Evolutionary conservation across 2,888 invertebrate genomes (phyloP).

Genomic region (Eilema griseolum): DNA sequence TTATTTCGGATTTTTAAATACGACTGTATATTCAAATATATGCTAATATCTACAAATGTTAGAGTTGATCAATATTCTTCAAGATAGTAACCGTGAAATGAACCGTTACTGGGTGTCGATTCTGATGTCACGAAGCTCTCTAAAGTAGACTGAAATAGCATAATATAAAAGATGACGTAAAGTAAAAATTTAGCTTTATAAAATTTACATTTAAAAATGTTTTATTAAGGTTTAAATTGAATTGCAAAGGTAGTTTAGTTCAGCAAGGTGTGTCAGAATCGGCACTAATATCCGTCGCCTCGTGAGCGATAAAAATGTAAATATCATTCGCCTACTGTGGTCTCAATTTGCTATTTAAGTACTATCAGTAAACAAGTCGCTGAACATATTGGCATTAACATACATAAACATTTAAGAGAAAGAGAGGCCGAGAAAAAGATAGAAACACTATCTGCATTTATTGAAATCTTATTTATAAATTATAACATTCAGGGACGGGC

Average conservation of each 20-base stretch:
- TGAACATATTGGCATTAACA: background rate
- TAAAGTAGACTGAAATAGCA: no score
- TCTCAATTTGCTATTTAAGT: background rate
- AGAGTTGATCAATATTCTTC: background rate
- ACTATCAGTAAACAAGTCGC: background rate
- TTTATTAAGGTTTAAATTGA: background rate
- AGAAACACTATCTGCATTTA: no score
- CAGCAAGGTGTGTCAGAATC: background rate
- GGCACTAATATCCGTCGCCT: background rate
- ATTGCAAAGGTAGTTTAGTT: background rate
- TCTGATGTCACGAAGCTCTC: background rate
- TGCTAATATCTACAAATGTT: conserved; percentile 1
- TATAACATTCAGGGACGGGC: no score
- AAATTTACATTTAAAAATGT: background rate
- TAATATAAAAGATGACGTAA: no score
- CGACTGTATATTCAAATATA: background rate
- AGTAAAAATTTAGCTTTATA: no score
- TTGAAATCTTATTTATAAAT: no score
- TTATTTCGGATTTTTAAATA: background rate
- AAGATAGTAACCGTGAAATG: conserved; percentile 12
- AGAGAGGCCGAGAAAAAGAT: no score
- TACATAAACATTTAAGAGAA: no score
- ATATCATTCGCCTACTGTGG: conserved; percentile 9
- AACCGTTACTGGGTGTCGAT: conserved; percentile 1
- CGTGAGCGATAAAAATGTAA: conserved; percentile 16